These are phyloP conservation scores for Saturnia japonica DNA, from an alignment of 2,888 invertebrate species.

Conservation along the genomic window DNA sequence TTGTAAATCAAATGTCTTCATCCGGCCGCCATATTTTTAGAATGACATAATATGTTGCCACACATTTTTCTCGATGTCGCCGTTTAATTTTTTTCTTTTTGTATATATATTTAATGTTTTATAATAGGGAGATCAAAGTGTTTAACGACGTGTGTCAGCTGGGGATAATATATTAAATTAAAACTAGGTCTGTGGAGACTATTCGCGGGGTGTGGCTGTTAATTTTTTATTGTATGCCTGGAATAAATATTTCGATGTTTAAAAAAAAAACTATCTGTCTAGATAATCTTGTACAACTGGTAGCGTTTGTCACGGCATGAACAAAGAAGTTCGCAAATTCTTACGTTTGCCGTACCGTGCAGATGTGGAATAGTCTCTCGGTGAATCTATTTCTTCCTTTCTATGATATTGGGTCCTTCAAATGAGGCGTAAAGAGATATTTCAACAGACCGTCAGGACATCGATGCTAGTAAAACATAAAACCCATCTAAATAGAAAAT, in stretches of 20 bases:
- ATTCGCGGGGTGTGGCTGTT: background rate
- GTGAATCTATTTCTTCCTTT: no score
- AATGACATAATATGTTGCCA: slow-evolving; percentile 18
- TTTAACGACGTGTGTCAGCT: slow-evolving; percentile 2
- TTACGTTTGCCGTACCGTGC: no score
- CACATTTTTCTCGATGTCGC: slow-evolving; percentile 13
- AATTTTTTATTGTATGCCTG: background rate
- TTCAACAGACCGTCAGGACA: no score
- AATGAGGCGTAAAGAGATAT: no score
- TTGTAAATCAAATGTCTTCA: slow-evolving; percentile 41
- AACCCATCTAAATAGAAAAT: no score
- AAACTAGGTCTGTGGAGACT: background rate
- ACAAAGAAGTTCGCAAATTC: no score
- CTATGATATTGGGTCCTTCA: no score
- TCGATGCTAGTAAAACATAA: no score
- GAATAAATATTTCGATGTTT: background rate
- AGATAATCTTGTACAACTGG: no score
- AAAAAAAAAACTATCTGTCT: background rate
- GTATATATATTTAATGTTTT: slow-evolving; percentile 6
- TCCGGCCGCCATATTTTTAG: slow-evolving; percentile 27
- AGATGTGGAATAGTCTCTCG: no score
- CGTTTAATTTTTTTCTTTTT: slow-evolving; percentile 2
- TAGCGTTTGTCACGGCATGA: no score
- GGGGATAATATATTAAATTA: slow-evolving; percentile 7
- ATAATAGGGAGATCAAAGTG: slow-evolving; percentile 13